Percentiles rank a stretch among this genome's conserved stretches.
Conservation (phyloP, 2,113 vertebrate species). For the Sisor rabdophorus region DNA sequence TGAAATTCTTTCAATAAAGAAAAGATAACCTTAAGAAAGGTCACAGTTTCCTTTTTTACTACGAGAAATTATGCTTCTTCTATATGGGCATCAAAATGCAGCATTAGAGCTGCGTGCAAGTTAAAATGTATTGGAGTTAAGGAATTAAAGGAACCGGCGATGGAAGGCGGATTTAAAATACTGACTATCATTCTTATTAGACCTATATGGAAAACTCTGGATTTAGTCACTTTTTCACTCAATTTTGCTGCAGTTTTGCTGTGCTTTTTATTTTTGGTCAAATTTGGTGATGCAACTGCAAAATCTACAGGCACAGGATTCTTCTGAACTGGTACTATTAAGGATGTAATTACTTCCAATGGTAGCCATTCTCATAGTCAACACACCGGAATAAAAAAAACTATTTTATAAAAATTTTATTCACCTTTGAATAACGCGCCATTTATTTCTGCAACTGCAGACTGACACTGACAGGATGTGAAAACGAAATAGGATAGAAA, state of each 20-base stretch:
- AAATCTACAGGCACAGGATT: no score
- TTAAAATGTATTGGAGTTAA: slow-evolving; percentile 7
- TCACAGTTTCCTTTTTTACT: slow-evolving; percentile 24
- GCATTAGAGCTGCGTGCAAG: slow-evolving; percentile 1
- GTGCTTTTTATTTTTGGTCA: no score
- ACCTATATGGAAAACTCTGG: neutral
- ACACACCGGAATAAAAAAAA: no score
- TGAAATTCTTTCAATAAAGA: slow-evolving; percentile 3
- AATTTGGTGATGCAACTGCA: no score
- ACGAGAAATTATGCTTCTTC: slow-evolving; percentile 17
- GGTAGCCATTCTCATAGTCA: no score
- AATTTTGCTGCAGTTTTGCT: no score
- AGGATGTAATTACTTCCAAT: no score
- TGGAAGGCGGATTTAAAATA: neutral
- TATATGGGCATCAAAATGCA: slow-evolving; percentile 19
- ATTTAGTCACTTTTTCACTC: no score
- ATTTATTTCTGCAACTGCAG: no score
- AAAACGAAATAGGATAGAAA: neutral
- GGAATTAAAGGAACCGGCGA: slow-evolving; percentile 11
- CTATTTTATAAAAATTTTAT: no score
- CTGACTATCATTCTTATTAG: neutral
- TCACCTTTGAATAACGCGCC: no score
- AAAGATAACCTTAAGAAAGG: slow-evolving; percentile 12
- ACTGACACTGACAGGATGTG: neutral
- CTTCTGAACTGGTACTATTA: no score